Percentiles rank a stretch among this genome's conserved stretches.
These are phyloP conservation scores for Athalia rosae DNA, from an alignment of 2,888 invertebrate genomes.

Conservation along the genomic window DNA sequence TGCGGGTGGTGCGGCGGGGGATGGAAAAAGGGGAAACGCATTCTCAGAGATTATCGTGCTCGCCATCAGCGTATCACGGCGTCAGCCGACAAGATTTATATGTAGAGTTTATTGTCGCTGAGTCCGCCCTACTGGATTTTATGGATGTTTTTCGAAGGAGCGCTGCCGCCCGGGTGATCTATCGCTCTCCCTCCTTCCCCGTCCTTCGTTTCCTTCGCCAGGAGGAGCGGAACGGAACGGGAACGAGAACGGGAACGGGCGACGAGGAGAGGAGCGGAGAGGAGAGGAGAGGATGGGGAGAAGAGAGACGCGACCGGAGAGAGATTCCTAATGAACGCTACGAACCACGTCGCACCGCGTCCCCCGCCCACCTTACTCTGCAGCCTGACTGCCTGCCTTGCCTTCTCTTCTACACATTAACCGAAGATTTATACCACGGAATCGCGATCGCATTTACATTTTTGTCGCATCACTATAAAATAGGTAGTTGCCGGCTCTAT, in stretches of 20 bases:
- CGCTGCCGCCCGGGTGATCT: constrained; percentile 72
- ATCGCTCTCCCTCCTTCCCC: constrained; percentile 61
- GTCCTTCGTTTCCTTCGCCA: constrained; percentile 52
- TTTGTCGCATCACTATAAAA: constrained; percentile 73
- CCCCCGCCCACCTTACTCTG: constrained; percentile 28
- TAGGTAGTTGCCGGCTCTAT: constrained; percentile 56
- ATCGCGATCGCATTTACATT: constrained; percentile 73
- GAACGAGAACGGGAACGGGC: constrained; percentile 19
- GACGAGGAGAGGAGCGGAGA: neutral
- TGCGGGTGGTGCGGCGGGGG: constrained; percentile 7
- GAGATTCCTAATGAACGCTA: constrained; percentile 67
- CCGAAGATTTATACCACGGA: constrained; percentile 70
- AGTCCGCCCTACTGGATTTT: constrained; percentile 74
- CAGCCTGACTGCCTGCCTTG: no score
- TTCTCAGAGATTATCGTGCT: constrained; percentile 74
- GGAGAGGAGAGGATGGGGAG: constrained; percentile 21
- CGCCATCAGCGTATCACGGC: constrained; percentile 74
- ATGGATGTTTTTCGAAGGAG: constrained; percentile 74
- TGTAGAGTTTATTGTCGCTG: constrained; percentile 74
- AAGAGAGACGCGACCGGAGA: constrained; percentile 56
- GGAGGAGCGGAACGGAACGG: constrained; percentile 45
- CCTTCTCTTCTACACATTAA: constrained; percentile 66
- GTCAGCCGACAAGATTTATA: constrained; percentile 74
- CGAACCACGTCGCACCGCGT: constrained; percentile 49
- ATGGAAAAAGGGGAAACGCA: constrained; percentile 68